Base-by-base conservation (phyloP, 2,888 invertebrate genomes). In the Drepanosiphum platanoidis region DNA sequence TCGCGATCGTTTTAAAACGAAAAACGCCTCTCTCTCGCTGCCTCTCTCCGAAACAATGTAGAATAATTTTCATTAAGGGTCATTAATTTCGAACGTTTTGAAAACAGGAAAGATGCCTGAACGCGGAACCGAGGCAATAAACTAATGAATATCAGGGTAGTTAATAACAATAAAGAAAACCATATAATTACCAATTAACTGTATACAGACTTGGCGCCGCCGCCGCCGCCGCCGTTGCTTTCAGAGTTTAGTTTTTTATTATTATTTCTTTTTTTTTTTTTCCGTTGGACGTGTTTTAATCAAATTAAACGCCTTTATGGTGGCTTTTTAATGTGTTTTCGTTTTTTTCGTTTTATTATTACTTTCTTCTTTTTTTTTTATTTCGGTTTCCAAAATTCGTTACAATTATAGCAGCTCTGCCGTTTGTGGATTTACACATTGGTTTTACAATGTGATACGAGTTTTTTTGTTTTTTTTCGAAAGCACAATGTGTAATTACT, bases 1-100 rank as follows among this genome's bases (percentile, higher is more conserved):
- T 42, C 22, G 68, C 27, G 52, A 70, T 80, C 18, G 68, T 52
- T 80, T 66, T 32, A 32, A 15, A 34, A 9, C 18, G 18, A 36
- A 81, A 71, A 39, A 36, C 58, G 71, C 81, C 30, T 71, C 36
- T 71, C 22, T 36, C 22, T 30, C n/a, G n/a, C n/a, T n/a, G n/a
- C n/a, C n/a, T n/a, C n/a, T n/a, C n/a, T n/a, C n/a, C n/a, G n/a
- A n/a, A 71, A 71, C 71, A 52, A 81, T 39, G 36, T 58, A 13
- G 39, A 81, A 71, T 81, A 58, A 71, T 70, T 81, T 81, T 71
- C 70, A 80, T 80, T 80, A 80, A 70, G 27, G 11, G 18, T 52
- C 80, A 36, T 80, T 70, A 70, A 70, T 80, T 80, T 27, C 42
- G 15, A 80, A 36, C 36, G 36, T 52, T 70, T 22, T 27, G 32